These are phyloP conservation scores for Cyprinus carpio DNA, from an alignment of 2,113 vertebrate genomes.

Conservation along the genomic window DNA sequence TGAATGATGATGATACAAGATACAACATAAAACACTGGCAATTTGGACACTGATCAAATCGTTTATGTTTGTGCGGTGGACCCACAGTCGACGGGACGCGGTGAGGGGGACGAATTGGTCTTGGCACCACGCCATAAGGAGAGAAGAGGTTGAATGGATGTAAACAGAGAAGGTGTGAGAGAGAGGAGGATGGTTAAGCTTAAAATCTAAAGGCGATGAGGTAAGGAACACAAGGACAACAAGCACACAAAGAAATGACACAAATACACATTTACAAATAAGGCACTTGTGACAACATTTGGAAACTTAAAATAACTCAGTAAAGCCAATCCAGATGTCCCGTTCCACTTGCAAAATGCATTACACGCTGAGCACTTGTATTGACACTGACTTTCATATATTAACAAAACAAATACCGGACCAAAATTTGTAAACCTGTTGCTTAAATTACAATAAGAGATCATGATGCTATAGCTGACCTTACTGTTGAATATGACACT, in stretches of 20 bases:
- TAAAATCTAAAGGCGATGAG: not conserved
- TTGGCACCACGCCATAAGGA: slow-evolving; percentile 15
- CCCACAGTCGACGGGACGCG: not conserved
- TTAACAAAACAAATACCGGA: not conserved
- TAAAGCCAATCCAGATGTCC: not conserved
- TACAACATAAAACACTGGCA: slow-evolving; percentile 64
- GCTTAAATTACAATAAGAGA: not conserved
- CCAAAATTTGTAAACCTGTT: slow-evolving; percentile 10
- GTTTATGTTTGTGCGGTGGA: slow-evolving; percentile 5
- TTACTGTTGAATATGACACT: not conserved
- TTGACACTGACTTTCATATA: not conserved
- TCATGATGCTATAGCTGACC: too few relatives aligned
- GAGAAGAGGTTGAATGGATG: not conserved
- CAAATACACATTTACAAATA: slow-evolving; percentile 14
- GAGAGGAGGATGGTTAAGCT: not conserved
- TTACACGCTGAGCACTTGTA: not conserved
- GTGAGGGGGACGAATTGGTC: slow-evolving; percentile 1
- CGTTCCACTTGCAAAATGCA: slow-evolving; percentile 3
- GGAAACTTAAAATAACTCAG: slow-evolving; percentile 7
- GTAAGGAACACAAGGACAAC: not conserved
- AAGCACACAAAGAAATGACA: not conserved
- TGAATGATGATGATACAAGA: slow-evolving; percentile 59
- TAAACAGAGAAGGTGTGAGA: slow-evolving; percentile 28
- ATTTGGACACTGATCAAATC: slow-evolving; percentile 35
- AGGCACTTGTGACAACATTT: slow-evolving; percentile 36